Evolutionary conservation across 2,113 vertebrate species (phyloP).

Genomic region (Gymnogyps californianus): DNA sequence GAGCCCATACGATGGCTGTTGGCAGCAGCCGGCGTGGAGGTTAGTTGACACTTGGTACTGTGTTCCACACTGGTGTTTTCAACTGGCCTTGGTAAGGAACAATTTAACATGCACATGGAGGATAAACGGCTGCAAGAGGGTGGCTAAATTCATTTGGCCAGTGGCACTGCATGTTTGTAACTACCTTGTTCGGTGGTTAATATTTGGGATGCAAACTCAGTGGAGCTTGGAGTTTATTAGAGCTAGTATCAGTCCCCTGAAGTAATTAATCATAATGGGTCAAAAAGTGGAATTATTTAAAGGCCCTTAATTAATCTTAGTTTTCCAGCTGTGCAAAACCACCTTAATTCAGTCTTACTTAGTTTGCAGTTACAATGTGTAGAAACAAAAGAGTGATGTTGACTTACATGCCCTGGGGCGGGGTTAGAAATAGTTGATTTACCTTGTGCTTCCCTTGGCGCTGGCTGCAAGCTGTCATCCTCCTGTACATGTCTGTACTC

Average conservation of each 20-base stretch:
- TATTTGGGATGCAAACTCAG: background rate
- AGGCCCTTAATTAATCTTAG: background rate
- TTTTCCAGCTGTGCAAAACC: background rate
- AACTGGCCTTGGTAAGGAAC: background rate
- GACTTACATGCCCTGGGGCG: background rate
- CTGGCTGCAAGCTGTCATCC: background rate
- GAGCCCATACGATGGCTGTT: conserved; percentile 88
- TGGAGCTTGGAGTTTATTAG: background rate
- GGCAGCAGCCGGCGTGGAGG: conserved; percentile 83
- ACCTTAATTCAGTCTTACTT: background rate
- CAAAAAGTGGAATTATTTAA: background rate
- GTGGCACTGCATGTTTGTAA: background rate
- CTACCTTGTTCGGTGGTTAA: background rate
- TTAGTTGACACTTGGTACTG: background rate
- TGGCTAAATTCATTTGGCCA: background rate
- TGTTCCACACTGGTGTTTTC: background rate
- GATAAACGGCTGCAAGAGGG: background rate
- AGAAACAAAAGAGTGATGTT: background rate
- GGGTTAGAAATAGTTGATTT: background rate
- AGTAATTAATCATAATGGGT: background rate
- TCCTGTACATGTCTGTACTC: background rate
- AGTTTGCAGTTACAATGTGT: background rate
- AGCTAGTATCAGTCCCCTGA: background rate
- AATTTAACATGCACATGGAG: background rate
- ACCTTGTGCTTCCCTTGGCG: background rate